Base-by-base conservation (phyloP, 2,797 vertebrate species). In the Schizopygopsis malacanthus region DNA sequence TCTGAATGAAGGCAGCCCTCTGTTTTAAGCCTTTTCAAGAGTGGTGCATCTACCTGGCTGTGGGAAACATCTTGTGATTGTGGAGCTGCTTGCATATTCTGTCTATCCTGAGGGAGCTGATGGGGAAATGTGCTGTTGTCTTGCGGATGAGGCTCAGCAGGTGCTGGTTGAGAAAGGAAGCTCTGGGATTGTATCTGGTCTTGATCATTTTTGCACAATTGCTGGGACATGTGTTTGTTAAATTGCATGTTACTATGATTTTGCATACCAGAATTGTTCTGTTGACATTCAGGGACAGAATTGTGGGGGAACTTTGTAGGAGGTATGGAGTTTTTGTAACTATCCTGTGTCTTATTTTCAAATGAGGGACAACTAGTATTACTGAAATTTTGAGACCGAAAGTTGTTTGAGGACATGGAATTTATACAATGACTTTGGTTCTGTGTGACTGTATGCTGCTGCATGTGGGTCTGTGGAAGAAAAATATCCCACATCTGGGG, bases 221-320 rank as follows among this genome's bases (percentile, higher is more conserved):
- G 96, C 93, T 96, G 93, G 4, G 86, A 33, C 83, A 93, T 89
- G 63, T 93, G 93, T 77, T 85, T 75, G 71, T 43, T 76, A 39
- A 73, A 39, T 63, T 94, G 91, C 1, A 90, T 86, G 0, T 90
- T 86, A 81, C 61, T 91, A 94, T 93, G 90, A 88, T 88, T 90
- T 88, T 82, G 87, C 90, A 87, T 73, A 81, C 83, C 70, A 47
- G 82, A 94, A 94, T 90, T 92, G 37, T 85, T 92, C 88, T 93
- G 93, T 84, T 95, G 95, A 93, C 96, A 96, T 90, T 97, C 95
- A 89, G 91, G 90, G 87, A 91, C 94, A 92, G 91, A 93, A 82
- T 93, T 92, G 89, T 94, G 93, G 91, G 91, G 95, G 28, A 86
- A 87, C 89, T 95, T 92, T 88, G 90, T 86, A 70, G 90, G 94